Evolutionary conservation across 2,888 invertebrate species (phyloP).

Genomic region (Achlya flavicornis): DNA sequence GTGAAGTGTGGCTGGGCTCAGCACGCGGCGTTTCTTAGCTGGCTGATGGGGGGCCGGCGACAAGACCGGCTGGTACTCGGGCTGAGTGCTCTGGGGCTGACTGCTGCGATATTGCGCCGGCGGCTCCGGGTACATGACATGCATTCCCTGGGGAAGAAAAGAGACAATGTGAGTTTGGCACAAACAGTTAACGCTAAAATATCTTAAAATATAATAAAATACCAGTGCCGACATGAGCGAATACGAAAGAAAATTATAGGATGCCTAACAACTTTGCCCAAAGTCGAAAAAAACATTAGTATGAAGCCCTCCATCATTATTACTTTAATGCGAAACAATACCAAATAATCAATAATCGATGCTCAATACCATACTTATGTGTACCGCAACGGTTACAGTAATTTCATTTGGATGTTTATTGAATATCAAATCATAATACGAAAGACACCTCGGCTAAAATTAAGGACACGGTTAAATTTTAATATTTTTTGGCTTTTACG

Average conservation of each 20-base stretch:
- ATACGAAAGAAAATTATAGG: no score
- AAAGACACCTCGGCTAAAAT: constrained; percentile 29
- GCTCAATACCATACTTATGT: constrained; percentile 18
- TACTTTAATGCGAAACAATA: not conserved
- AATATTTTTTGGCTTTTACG: constrained; percentile 50
- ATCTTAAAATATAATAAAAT: no score
- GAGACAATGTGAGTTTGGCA: not conserved
- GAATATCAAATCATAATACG: constrained; percentile 30
- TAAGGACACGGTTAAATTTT: constrained; percentile 41
- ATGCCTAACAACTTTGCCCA: no score
- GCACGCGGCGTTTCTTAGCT: constrained; percentile 73
- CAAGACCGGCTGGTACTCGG: constrained; percentile 66
- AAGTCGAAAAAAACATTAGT: no score
- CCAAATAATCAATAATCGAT: constrained; percentile 1
- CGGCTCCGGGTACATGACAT: constrained; percentile 91
- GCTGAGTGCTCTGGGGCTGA: constrained; percentile 69
- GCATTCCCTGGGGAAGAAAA: constrained; percentile 86
- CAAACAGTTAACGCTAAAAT: no score
- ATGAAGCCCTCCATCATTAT: no score
- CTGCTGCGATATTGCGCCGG: constrained; percentile 76
- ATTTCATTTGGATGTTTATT: constrained; percentile 19
- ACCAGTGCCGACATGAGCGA: no score
- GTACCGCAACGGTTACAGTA: constrained; percentile 13
- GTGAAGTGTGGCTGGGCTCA: constrained; percentile 59
- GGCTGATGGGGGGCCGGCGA: constrained; percentile 73